These are phyloP conservation scores for Rostratula benghalensis DNA, from an alignment of 2,113 vertebrate species.

Conservation along the genomic window DNA sequence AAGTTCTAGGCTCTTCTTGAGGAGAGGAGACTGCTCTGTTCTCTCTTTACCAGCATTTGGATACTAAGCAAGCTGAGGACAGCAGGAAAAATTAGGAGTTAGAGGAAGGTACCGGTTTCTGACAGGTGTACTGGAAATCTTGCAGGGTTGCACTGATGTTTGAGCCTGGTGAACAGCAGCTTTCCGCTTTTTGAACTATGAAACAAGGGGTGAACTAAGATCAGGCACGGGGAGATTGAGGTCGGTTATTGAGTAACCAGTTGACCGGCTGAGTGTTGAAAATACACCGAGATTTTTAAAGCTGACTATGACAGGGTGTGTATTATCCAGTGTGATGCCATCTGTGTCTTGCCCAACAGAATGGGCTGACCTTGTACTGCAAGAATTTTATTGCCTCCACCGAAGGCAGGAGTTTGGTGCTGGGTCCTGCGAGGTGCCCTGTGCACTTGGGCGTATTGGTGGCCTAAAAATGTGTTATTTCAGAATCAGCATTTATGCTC, in stretches of 20 bases:
- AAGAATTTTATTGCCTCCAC: not conserved
- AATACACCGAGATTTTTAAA: not conserved
- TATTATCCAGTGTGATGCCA: not conserved
- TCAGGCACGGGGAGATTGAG: not conserved
- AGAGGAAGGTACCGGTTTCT: not conserved
- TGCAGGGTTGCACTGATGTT: not conserved
- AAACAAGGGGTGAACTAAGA: not conserved
- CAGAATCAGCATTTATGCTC: not conserved
- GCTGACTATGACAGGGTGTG: not conserved
- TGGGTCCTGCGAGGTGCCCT: not conserved
- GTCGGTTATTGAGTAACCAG: not conserved
- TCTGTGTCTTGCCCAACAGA: not conserved
- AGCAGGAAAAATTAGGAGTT: not conserved
- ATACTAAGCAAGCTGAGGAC: not conserved
- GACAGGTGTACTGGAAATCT: rapidly evolving
- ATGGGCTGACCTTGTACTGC: not conserved
- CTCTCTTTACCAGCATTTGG: not conserved
- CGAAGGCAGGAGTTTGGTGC: not conserved
- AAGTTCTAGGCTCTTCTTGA: not conserved
- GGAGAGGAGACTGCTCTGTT: not conserved
- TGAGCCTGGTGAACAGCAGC: not conserved
- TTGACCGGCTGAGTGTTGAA: not conserved
- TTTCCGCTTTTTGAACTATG: not conserved
- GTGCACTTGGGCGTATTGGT: not conserved
- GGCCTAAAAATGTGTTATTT: not conserved